Percentiles rank a stretch among this genome's conserved stretches.
phyloP scores from a whole-genome alignment of 2,113 vertebrate genomes.

The Octodon degus region DNA sequence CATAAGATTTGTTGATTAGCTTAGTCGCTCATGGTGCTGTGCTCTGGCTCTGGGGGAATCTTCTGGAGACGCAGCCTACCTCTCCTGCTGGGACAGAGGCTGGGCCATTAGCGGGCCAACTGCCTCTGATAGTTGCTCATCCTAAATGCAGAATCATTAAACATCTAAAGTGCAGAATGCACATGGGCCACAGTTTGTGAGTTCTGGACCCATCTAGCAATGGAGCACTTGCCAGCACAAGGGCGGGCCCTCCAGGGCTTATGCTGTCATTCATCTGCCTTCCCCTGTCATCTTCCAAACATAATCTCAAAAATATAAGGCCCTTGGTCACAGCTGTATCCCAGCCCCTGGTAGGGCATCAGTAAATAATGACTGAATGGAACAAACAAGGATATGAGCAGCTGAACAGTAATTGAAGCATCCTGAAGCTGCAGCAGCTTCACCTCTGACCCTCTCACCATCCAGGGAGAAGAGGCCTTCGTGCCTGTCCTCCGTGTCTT shows the following conservation, averaged over 20 bases:
- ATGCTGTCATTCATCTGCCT: not conserved
- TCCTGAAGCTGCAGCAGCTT: not conserved
- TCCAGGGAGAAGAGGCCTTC: not conserved
- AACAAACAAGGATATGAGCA: not conserved
- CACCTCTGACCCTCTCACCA: not conserved
- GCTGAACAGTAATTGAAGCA: not conserved
- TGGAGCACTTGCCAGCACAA: not conserved
- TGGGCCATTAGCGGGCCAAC: not conserved
- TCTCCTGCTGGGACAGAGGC: not conserved
- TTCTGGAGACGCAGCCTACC: not conserved
- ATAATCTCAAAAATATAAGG: not conserved
- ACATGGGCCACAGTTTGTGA: not conserved
- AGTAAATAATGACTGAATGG: not conserved
- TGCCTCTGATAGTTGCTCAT: not conserved
- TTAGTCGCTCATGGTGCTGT: not conserved
- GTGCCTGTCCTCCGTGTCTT: rapidly evolving
- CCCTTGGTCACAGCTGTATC: not conserved
- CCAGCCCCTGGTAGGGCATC: not conserved
- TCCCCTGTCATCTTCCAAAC: rapidly evolving
- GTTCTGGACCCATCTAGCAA: too few species aligned
- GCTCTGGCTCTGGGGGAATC: not conserved
- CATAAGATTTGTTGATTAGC: not conserved
- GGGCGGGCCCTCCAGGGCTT: not conserved
- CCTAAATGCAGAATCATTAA: not conserved
- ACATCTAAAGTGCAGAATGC: not conserved